Evolutionary conservation across 2,113 vertebrate species (phyloP).

Genomic region (Atractosteus spatula): DNA sequence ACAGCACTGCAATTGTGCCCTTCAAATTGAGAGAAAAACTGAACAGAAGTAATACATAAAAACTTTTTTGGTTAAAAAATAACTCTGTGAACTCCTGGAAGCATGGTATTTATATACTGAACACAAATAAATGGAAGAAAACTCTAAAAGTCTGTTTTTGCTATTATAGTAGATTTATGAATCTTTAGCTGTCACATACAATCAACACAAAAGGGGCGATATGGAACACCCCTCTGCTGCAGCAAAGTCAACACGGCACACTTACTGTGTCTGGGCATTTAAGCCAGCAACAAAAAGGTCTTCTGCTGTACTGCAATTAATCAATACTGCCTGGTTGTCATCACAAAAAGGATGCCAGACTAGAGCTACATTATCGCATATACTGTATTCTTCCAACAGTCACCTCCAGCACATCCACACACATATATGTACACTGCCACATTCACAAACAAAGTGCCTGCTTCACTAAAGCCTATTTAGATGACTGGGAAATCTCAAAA

Average conservation of each 20-base stretch:
- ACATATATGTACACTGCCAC: not conserved
- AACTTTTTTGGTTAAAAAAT: too few species aligned
- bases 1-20: too few species aligned
- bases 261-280: not conserved
- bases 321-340: slow-evolving; percentile 67
- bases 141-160: not conserved
- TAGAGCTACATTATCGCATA: slow-evolving; percentile 57
- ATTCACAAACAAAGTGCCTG: slow-evolving; percentile 67
- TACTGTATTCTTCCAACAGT: slow-evolving; percentile 34
- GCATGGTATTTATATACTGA: not conserved
- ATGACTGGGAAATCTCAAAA: slow-evolving; percentile 53
- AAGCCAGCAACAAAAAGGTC: not conserved
- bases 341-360: slow-evolving; percentile 64
- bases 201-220: slow-evolving; percentile 26
- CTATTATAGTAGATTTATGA: too few species aligned
- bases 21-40: too few species aligned
- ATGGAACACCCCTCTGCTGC: slow-evolving; percentile 17
- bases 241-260: not conserved
- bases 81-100: too few species aligned
- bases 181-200: slow-evolving; percentile 32
- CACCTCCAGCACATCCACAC: not conserved
- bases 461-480: slow-evolving; percentile 58
- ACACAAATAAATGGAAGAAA: slow-evolving; percentile 10
- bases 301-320: slow-evolving; percentile 60
- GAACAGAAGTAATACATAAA: too few species aligned